Conservation (phyloP, 2,797 vertebrate genomes). For the Mionectes olivaceus region DNA sequence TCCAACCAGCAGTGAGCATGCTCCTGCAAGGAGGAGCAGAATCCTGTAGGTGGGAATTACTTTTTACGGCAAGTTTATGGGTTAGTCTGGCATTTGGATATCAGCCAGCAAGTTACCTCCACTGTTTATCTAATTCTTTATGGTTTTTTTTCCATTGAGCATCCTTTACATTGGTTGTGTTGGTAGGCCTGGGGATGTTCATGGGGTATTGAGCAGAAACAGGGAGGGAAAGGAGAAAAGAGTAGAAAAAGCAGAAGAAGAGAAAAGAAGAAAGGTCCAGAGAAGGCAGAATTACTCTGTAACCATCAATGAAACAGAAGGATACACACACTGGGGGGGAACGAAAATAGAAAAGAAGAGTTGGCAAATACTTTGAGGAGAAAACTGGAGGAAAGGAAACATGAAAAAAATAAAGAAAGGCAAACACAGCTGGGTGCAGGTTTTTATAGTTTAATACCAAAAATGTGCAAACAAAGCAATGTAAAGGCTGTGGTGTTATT, state of each 20-base stretch:
- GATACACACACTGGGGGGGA: accelerated
- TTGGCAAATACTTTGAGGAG: neutral
- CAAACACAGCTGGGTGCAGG: constrained; percentile 1
- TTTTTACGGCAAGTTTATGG: neutral
- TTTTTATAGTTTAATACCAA: constrained; percentile 1
- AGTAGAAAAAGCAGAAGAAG: neutral
- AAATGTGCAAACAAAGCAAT: constrained; percentile 38
- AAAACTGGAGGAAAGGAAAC: neutral
- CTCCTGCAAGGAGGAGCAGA: neutral
- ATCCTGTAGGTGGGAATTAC: neutral
- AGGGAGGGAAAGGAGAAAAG: neutral
- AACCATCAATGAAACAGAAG: neutral
- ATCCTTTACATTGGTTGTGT: accelerated
- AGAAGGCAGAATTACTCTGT: neutral
- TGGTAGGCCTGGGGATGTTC: neutral
- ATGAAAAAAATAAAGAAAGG: neutral
- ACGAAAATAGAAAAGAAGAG: neutral
- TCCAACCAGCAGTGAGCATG: neutral
- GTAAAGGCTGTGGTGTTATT: neutral
- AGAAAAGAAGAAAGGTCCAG: neutral
- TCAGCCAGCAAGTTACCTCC: neutral
- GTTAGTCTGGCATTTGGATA: neutral
- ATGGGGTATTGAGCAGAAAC: neutral
- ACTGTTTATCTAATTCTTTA: neutral
- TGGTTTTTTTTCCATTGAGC: neutral